Evolutionary conservation across 1,140 invertebrate species (phyloP).

Genomic region (Ceratina japonica): DNA sequence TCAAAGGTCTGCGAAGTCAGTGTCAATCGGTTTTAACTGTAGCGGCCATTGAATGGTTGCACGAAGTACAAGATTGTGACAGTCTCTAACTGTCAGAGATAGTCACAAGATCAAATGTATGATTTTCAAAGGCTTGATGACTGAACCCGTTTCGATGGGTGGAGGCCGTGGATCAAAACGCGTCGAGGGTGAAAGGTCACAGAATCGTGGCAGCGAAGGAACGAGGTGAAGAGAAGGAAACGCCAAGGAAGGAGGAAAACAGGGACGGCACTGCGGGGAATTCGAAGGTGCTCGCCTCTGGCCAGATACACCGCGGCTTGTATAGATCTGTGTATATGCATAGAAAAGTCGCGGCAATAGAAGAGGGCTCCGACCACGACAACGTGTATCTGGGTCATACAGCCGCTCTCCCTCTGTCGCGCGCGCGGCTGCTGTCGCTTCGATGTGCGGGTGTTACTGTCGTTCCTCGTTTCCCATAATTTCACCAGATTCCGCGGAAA

Average conservation of each 20-base stretch:
- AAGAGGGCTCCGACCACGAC: constrained; percentile 40
- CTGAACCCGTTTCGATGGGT: background rate
- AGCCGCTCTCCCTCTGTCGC: constrained; percentile 25
- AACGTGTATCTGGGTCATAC: constrained; percentile 57
- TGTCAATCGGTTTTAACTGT: constrained; percentile 23
- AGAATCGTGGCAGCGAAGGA: constrained; percentile 6
- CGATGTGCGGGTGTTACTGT: background rate
- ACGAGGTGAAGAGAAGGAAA: constrained; percentile 9
- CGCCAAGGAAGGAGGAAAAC: background rate
- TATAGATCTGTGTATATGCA: constrained; percentile 61
- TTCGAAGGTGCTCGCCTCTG: constrained; percentile 49
- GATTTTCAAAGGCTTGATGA: too few relatives aligned
- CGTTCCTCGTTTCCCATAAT: constrained; percentile 42
- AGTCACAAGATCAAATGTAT: too few relatives aligned
- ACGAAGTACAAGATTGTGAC: background rate
- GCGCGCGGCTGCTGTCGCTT: constrained; percentile 1
- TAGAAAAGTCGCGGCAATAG: constrained; percentile 56
- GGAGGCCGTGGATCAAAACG: background rate
- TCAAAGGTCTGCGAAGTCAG: background rate
- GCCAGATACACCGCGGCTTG: constrained; percentile 46
- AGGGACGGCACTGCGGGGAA: constrained; percentile 28
- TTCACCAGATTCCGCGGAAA: constrained; percentile 11
- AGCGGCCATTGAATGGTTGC: too few relatives aligned
- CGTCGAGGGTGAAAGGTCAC: background rate
- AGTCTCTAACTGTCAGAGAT: background rate